Evolutionary conservation across 64 coral and sea anemone genomes (phyloP).

Genomic region (Platygyra sinensis): DNA sequence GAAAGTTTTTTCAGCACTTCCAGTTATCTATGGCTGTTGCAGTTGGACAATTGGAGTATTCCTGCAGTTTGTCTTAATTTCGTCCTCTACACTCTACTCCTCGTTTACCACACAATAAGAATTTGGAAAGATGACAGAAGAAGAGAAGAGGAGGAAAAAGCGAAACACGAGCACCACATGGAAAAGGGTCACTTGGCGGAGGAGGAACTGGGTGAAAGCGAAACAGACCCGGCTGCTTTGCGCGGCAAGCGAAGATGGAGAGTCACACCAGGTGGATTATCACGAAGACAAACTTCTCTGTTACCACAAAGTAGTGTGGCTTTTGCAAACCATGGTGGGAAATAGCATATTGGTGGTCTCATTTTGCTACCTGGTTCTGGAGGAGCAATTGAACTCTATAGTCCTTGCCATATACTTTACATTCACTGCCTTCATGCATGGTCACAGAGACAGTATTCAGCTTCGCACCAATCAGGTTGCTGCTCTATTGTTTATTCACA

Average conservation of each 20-base stretch:
- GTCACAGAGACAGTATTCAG: not conserved
- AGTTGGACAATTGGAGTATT: conserved; percentile 42
- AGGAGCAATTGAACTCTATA: not conserved
- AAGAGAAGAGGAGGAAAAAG: not conserved
- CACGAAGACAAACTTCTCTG: not conserved
- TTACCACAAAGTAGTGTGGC: conserved; percentile 23
- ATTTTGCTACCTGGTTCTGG: not conserved
- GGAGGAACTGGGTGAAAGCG: no score
- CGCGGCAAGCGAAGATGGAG: not conserved
- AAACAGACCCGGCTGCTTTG: not conserved
- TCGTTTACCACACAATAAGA: not conserved
- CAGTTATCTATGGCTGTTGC: conserved; percentile 9
- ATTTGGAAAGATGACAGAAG: not conserved
- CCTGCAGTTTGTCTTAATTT: not conserved
- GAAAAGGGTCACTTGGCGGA: not conserved
- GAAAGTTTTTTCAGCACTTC: not conserved
- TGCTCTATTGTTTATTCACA: conserved; percentile 11
- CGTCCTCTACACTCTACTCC: not conserved
- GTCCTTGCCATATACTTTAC: not conserved
- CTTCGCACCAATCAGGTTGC: conserved; percentile 25
- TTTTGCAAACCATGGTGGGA: not conserved
- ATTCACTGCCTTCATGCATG: not conserved
- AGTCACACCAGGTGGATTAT: not conserved
- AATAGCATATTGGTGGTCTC: not conserved
- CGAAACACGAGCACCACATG: not conserved